These are phyloP conservation scores for Asobara japonica DNA, from an alignment of 1,140 invertebrate genomes.

Conservation along the genomic window DNA sequence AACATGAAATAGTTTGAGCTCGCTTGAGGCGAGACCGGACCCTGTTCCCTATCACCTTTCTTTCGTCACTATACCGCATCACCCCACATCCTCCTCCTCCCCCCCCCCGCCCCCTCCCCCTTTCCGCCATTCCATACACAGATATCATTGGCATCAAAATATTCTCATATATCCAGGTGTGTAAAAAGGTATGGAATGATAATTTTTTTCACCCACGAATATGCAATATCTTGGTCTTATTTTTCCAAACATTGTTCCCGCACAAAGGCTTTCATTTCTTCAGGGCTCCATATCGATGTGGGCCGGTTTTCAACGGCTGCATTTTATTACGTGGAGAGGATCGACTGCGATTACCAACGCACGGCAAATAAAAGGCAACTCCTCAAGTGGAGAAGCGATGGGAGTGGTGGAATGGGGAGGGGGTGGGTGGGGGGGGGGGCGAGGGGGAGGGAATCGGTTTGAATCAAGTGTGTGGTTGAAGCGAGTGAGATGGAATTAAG, in stretches of 20 bases:
- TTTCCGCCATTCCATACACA: background rate
- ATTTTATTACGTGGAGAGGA: constrained; percentile 32
- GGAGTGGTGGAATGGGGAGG: background rate
- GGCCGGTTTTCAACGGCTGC: background rate
- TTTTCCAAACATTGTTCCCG: background rate
- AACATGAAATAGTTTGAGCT: constrained; percentile 62
- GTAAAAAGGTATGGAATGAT: background rate
- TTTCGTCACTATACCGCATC: too few relatives aligned
- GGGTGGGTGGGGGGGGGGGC: background rate
- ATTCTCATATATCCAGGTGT: background rate
- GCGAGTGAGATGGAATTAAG: background rate
- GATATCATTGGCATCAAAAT: background rate
- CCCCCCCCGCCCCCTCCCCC: constrained; percentile 16
- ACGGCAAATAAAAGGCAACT: constrained; percentile 31
- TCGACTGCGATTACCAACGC: constrained; percentile 20
- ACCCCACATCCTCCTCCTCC: too few relatives aligned
- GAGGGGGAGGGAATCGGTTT: background rate
- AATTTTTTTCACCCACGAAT: background rate
- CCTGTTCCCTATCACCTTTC: constrained; percentile 65
- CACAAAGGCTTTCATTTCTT: background rate
- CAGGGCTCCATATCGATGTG: background rate
- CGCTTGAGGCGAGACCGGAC: constrained; percentile 62
- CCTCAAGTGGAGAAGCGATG: background rate
- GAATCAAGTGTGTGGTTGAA: background rate
- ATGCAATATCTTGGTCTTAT: background rate